Evolutionary conservation across 2,888 invertebrate genomes (phyloP), one percentile per base, ranked within the genome.

Genomic region (Caenorhabditis sp.): DNA sequence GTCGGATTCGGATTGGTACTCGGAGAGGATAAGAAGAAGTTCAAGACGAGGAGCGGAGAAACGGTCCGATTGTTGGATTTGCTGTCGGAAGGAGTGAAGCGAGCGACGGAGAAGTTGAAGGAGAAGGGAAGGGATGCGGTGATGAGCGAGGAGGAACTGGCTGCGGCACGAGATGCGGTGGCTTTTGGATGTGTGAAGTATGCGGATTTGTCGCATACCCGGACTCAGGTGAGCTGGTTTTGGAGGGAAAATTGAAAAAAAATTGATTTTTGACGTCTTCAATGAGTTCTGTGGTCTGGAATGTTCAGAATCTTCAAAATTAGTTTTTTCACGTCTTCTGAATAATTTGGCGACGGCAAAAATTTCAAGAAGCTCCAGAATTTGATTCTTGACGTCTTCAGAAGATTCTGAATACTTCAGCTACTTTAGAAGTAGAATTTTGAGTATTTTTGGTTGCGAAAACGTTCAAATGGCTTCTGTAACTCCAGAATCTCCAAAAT

Each of bases 151-250:
- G 86, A 86, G 15, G 89, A 91, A 68, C 44, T 90, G 70, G 53
- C 56, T 2, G 86, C 85, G 2, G 90, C 90, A 3, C 58, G 86
- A 20, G 90, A 96, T 93, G 95, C 97, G 0, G 95, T 99, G 0
- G 98, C 98, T 0, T 98, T 97, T 92, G 97, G 98, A 4, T 99
- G 99, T 92, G 97, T 99, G 74, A 99, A 98, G 92, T 99, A 99
- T 92, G 95, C 98, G 4, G 99, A 99, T 93, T 94, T 99, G 60
- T 96, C 95, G 15, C 97, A 98, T 91, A 97, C 97, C 92, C 94
- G 97, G 81, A 95, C 94, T 72, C 95, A 71, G 40, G 40, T 40
- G 32, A 32, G 32, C 4, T 9, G 32, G 37, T 53, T 67, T 20
- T 22, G 53, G n/a, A n/a, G n/a, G n/a, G n/a, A 22, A 11, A 20